phyloP scores from a whole-genome alignment of 2,797 vertebrate species.

The Pseudomugil tenellus region DNA sequence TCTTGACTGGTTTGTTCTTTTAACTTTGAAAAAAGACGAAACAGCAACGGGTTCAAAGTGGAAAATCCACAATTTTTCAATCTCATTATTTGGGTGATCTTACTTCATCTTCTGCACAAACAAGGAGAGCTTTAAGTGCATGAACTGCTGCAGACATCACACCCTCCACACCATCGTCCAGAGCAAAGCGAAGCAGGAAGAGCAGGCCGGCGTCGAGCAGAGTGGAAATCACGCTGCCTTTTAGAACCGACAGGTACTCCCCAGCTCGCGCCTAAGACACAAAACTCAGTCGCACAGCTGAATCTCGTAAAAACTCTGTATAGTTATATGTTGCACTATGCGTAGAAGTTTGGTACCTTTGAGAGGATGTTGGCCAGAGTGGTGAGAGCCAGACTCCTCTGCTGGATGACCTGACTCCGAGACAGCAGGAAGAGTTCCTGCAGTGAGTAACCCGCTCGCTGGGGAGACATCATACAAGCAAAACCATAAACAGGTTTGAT shows the following conservation, averaged over 20 bases:
- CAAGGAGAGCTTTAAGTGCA: slow-evolving; percentile 87
- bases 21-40: not conserved
- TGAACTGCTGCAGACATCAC: slow-evolving; percentile 88
- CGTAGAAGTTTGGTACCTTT: slow-evolving; percentile 81
- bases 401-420: slow-evolving; percentile 93
- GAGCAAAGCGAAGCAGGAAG: slow-evolving; percentile 92
- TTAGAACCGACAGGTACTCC: slow-evolving; percentile 83
- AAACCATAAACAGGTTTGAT: not conserved
- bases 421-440: slow-evolving; percentile 97
- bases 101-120: slow-evolving; percentile 92
- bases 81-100: slow-evolving; percentile 2
- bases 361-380: slow-evolving; percentile 89
- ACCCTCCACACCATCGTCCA: slow-evolving; percentile 91
- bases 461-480: slow-evolving; percentile 27
- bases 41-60: not conserved
- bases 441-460: slow-evolving; percentile 97
- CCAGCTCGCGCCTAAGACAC: slow-evolving; percentile 85
- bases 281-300: not conserved
- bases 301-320: not conserved
- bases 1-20: not conserved
- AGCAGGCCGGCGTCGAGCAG: slow-evolving; percentile 95
- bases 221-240: slow-evolving; percentile 84
- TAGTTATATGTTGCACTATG: not conserved
- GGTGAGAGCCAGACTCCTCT: slow-evolving; percentile 90
- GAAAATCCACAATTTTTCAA: not conserved